Evolutionary conservation across 2,113 vertebrate species (phyloP).

Genomic region (Chlorodrepanis virens): DNA sequence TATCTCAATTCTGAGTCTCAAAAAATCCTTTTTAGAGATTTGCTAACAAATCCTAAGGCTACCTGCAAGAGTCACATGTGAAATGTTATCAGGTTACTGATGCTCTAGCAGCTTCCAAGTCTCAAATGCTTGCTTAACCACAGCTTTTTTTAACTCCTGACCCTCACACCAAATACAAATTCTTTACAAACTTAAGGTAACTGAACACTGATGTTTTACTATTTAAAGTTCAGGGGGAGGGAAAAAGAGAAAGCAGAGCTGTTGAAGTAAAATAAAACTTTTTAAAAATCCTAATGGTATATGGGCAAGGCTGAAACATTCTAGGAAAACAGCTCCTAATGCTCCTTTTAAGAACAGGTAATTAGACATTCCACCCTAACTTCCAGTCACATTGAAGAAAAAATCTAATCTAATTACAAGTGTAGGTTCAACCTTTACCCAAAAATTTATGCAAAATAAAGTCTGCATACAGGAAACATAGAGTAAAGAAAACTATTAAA

Average conservation of each 20-base stretch:
- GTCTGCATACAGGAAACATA: neutral
- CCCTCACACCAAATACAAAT: neutral
- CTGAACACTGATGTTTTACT: neutral
- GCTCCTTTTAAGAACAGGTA: neutral
- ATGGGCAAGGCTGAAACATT: neutral
- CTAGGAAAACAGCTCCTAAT: neutral
- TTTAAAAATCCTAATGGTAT: neutral
- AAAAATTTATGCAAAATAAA: neutral
- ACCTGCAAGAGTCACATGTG: neutral
- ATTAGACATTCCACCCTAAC: neutral
- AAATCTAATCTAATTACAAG: neutral
- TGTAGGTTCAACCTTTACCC: neutral
- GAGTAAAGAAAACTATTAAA: neutral
- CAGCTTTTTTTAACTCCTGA: neutral
- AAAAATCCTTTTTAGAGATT: neutral
- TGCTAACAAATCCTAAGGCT: neutral
- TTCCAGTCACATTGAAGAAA: neutral
- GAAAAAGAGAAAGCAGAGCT: neutral
- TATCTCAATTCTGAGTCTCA: neutral
- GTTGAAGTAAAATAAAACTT: neutral
- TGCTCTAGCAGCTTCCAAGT: neutral
- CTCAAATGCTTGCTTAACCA: neutral
- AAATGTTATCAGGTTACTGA: neutral
- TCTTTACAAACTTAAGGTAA: neutral
- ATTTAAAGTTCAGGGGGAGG: rapidly evolving